These are phyloP conservation scores for Phoenoteleia sp. DNA, from an alignment of 2,888 invertebrate species.

Conservation along the genomic window DNA sequence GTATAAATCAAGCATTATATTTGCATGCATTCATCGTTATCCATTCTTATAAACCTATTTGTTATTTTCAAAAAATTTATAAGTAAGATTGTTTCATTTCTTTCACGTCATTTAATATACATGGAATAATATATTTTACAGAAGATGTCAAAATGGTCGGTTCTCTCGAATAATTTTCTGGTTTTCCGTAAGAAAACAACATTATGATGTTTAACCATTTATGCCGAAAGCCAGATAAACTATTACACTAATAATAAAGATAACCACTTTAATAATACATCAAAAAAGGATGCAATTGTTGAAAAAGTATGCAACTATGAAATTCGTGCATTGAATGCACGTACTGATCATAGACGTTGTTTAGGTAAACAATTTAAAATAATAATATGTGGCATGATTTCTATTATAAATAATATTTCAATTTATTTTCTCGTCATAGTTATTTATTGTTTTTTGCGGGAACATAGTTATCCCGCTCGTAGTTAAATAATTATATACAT, in stretches of 20 bases:
- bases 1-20: too few relatives aligned
- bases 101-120: slow-evolving; percentile 14
- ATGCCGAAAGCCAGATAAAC: slow-evolving; percentile 25
- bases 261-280: background rate
- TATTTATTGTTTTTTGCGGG: too few relatives aligned
- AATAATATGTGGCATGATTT: too few relatives aligned
- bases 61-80: slow-evolving; percentile 4
- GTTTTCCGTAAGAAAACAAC: slow-evolving; percentile 43
- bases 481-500: too few relatives aligned
- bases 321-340: too few relatives aligned
- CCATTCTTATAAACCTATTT: slow-evolving; percentile 3
- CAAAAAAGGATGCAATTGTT: background rate
- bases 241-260: slow-evolving; percentile 32
- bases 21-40: too few relatives aligned
- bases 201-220: slow-evolving; percentile 32
- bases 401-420: too few relatives aligned
- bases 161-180: slow-evolving; percentile 20
- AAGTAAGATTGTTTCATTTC: slow-evolving; percentile 17
- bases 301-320: too few relatives aligned
- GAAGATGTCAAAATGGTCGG: slow-evolving; percentile 42
- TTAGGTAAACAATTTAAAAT: too few relatives aligned
- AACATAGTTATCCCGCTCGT: too few relatives aligned
- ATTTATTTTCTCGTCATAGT: too few relatives aligned
- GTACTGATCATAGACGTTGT: too few relatives aligned
- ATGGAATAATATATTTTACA: slow-evolving; percentile 28